These are phyloP conservation scores for Drosophila phalerata DNA, from an alignment of 2,888 invertebrate genomes.

Conservation along the genomic window DNA sequence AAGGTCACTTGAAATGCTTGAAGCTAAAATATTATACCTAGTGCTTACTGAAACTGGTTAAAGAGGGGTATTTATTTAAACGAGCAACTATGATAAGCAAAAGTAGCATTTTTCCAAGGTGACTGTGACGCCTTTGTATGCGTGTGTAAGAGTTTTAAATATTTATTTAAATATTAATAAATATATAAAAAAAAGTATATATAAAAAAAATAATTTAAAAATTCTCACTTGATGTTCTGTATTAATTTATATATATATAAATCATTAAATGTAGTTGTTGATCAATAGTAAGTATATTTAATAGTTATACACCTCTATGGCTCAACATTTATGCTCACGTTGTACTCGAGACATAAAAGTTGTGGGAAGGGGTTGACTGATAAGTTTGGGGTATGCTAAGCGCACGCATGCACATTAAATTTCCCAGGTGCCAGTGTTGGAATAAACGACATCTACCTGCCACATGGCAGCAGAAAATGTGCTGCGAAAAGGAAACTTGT, in stretches of 20 bases:
- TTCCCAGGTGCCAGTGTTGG: constrained; percentile 69
- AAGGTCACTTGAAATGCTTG: background rate
- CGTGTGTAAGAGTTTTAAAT: background rate
- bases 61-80: background rate
- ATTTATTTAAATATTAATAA: too few species aligned
- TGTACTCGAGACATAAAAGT: background rate
- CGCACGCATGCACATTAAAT: constrained; percentile 72
- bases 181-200: too few species aligned
- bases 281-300: too few species aligned
- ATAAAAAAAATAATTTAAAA: too few species aligned
- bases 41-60: background rate
- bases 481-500: constrained; percentile 59
- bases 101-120: background rate
- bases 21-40: background rate
- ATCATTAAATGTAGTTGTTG: too few species aligned
- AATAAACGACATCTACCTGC: constrained; percentile 57
- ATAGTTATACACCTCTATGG: background rate
- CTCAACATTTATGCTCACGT: background rate
- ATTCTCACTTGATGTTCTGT: too few species aligned
- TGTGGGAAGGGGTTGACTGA: background rate
- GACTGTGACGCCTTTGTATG: too few species aligned
- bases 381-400: constrained; percentile 54
- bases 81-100: background rate
- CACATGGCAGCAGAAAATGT: constrained; percentile 73
- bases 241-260: too few species aligned